Evolutionary conservation across 2,797 vertebrate species (phyloP), one percentile per base, ranked within the genome.

Genomic region (Vultur gryphus): DNA sequence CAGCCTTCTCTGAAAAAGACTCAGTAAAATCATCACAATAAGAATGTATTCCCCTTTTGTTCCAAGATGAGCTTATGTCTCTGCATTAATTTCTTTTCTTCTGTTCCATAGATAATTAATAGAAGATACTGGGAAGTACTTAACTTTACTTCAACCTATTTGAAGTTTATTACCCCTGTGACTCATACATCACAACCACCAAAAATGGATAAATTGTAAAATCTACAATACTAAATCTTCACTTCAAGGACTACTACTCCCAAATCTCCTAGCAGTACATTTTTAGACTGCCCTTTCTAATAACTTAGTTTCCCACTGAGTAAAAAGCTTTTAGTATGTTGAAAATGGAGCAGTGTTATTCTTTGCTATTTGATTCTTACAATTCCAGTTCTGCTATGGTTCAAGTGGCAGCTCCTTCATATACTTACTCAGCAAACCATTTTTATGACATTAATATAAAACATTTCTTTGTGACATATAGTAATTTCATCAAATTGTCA

Each of bases 101-200:
- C 84, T 92, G 33, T 96, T 96, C 97, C 90, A 95, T 58, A 96
- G 97, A 97, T 97, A 98, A 98, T 98, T 98, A 98, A 94, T 95
- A 97, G 93, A 97, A 97, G 93, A 97, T 95, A 97, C 90, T 91
- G 89, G 94, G 88, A 98, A 96, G 84, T 95, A 90, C 94, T 98
- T 98, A 97, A 97, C 94, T 98, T 97, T 93, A 94, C 93, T 97
- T 96, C 96, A 97, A 93, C 92, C 90, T 97, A 94, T 97, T 97
- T 97, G 96, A 97, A 97, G 96, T 97, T 97, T 98, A 97, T 98
- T 98, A 97, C 97, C 97, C 97, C 89, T 73, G 95, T 97, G 97
- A 94, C 96, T 97, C 94, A 93, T 76, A 95, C 87, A 97, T 98
- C 95, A 95, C 94, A 97, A 96, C 91, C 72, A 95, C 95, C 93